Conservation (phyloP, 2,113 vertebrate genomes). For the Lepus timidus region DNA sequence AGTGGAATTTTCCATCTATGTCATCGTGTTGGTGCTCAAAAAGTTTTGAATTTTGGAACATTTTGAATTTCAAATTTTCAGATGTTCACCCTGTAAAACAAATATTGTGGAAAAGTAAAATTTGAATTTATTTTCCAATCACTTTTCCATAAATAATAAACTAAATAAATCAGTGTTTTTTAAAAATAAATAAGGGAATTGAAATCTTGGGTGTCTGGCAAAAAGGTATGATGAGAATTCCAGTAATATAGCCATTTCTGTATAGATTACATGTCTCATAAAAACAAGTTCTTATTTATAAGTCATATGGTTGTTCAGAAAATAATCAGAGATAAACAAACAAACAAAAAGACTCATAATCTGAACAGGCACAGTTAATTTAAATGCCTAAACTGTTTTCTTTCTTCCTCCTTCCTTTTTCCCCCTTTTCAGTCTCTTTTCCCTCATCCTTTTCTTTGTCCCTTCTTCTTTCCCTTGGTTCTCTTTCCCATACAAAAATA, state of each 20-base stretch:
- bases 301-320: not conserved
- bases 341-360: not conserved
- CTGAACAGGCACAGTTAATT: not conserved
- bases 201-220: not conserved
- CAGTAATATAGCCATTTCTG: not conserved
- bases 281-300: conserved; percentile 10
- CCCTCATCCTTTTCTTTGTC: fast-evolving
- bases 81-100: not conserved
- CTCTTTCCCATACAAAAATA: not conserved
- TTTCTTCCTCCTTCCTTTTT: not conserved
- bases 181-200: conserved; percentile 29
- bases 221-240: not conserved
- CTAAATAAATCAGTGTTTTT: conserved; percentile 1
- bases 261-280: not conserved
- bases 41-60: no score
- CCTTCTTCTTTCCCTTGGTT: not conserved
- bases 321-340: conserved; percentile 9
- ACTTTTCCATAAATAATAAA: conserved; percentile 43
- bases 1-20: no score
- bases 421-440: not conserved
- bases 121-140: conserved; percentile 9
- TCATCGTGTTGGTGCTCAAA: no score
- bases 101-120: conserved; percentile 12
- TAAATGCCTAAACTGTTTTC: not conserved
- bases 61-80: no score